A percentile compares a stretch with the other conserved stretches of the same genome.
These are phyloP conservation scores for Manis javanica DNA, from an alignment of 2,797 vertebrate species.

Conservation along the genomic window DNA sequence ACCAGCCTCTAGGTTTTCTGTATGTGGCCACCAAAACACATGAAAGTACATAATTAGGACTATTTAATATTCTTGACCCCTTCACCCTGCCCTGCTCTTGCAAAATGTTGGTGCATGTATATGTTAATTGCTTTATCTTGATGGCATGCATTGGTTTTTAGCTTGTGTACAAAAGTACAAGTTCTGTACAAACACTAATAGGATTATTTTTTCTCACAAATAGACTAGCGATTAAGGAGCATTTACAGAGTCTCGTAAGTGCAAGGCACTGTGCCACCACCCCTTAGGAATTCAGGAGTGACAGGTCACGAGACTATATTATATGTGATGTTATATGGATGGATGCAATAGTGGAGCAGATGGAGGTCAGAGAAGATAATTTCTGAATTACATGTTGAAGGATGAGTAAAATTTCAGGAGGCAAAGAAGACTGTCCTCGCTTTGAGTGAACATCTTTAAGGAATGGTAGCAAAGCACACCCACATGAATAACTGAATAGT, in stretches of 20 bases:
- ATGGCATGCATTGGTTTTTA: neutral
- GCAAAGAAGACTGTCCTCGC: neutral
- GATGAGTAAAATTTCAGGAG: neutral
- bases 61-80: neutral
- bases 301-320: neutral
- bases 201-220: neutral
- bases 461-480: neutral
- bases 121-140: neutral
- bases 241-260: neutral
- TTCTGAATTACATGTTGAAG: slow-evolving; percentile 3
- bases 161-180: neutral
- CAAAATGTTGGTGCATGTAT: neutral
- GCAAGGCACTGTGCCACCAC: neutral
- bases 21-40: neutral
- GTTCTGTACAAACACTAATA: neutral
- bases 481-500: neutral
- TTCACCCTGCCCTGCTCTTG: neutral
- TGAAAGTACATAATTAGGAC: neutral
- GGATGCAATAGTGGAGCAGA: neutral
- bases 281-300: neutral
- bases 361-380: neutral
- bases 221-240: neutral
- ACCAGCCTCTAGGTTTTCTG: neutral
- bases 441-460: neutral
- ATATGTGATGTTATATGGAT: neutral